Evolutionary conservation across 2,797 vertebrate species (phyloP).

Genomic region (Pempheris klunzingeri): DNA sequence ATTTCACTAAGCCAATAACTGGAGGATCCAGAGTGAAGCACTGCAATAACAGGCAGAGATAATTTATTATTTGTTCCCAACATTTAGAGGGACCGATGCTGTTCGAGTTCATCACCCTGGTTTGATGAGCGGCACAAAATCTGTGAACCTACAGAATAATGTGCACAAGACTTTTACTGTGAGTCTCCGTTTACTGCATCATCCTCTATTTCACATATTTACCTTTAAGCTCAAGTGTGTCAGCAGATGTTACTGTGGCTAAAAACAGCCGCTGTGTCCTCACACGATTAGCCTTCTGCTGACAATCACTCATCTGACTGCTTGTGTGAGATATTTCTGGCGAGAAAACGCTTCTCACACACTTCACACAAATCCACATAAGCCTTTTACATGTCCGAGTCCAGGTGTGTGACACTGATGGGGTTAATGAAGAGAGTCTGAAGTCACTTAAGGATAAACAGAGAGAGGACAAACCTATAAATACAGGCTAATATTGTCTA

Average conservation of each 20-base stretch:
- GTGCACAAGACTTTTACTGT: slow-evolving; percentile 1
- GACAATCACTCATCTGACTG: slow-evolving; percentile 48
- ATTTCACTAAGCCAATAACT: slow-evolving; percentile 60
- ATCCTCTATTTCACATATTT: not conserved
- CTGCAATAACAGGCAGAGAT: slow-evolving; percentile 38
- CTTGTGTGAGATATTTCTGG: slow-evolving; percentile 36
- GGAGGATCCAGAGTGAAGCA: slow-evolving; percentile 29
- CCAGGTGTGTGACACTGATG: slow-evolving; percentile 42
- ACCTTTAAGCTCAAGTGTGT: not conserved
- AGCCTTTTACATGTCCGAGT: slow-evolving; percentile 55
- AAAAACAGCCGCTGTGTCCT: slow-evolving; percentile 29
- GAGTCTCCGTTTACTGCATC: not conserved
- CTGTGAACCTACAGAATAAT: slow-evolving; percentile 13
- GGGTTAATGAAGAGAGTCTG: slow-evolving; percentile 56
- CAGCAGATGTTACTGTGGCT: slow-evolving; percentile 40
- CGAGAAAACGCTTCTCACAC: slow-evolving; percentile 43
- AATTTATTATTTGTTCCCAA: slow-evolving; percentile 7
- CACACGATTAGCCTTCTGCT: slow-evolving; percentile 39
- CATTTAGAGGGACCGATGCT: slow-evolving; percentile 11
- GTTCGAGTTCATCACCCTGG: not conserved
- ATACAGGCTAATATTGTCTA: slow-evolving; percentile 27
- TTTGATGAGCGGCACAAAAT: slow-evolving; percentile 8
- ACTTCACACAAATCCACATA: slow-evolving; percentile 54
- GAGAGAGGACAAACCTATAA: slow-evolving; percentile 6
- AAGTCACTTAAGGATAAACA: slow-evolving; percentile 61